These are phyloP conservation scores for Gila robusta DNA, from an alignment of 2,797 vertebrate genomes.

Conservation along the genomic window DNA sequence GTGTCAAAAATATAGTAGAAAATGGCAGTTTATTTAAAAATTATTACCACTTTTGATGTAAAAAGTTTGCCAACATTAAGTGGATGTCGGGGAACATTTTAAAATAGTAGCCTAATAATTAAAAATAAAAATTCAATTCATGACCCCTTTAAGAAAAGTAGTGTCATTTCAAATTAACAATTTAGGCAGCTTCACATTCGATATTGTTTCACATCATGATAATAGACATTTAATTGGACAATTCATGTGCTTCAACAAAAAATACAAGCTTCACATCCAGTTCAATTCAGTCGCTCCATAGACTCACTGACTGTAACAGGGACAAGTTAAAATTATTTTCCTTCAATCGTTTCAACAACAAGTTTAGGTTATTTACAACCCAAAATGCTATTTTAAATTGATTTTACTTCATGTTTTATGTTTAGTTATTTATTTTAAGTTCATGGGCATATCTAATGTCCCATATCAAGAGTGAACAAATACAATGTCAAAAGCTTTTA, in stretches of 20 bases:
- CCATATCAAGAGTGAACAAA: conserved; percentile 9
- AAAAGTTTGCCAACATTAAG: not conserved
- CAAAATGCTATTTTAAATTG: not conserved
- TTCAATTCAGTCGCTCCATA: not conserved
- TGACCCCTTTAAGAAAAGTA: not conserved
- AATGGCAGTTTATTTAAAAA: not conserved
- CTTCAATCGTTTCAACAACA: not conserved
- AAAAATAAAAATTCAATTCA: not conserved
- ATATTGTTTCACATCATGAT: not conserved
- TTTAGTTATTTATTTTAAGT: not conserved
- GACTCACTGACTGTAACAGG: not conserved
- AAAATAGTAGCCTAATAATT: not conserved
- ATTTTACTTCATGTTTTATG: not conserved
- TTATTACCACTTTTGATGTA: not conserved
- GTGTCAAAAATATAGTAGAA: not conserved
- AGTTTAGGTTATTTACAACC: not conserved
- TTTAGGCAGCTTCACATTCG: not conserved
- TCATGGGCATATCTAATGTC: conserved; percentile 3
- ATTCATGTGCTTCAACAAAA: not conserved
- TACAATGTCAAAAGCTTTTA: conserved; percentile 20
- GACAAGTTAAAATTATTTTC: not conserved
- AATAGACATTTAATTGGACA: not conserved
- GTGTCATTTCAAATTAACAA: not conserved
- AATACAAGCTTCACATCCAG: not conserved
- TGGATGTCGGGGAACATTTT: not conserved